phyloP scores from a whole-genome alignment of 2,797 vertebrate species.

The Bradypodion pumilum region DNA sequence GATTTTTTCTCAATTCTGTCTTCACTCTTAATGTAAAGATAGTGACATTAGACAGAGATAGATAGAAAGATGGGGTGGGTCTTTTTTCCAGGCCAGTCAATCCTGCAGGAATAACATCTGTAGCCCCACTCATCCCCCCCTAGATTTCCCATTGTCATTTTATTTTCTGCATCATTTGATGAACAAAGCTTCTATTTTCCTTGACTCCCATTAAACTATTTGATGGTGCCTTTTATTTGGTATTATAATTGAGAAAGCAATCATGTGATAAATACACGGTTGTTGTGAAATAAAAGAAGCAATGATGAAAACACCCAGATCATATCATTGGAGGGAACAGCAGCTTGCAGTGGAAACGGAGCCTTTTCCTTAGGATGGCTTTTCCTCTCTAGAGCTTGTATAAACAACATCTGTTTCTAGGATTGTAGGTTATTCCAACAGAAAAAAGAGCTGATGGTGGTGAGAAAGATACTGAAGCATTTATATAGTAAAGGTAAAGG shows the following conservation, averaged over 20 bases:
- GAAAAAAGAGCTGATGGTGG: neutral
- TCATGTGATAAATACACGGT: constrained; percentile 75
- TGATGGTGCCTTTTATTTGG: constrained; percentile 78
- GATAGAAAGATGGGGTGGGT: too few relatives aligned
- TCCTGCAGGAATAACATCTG: constrained; percentile 52
- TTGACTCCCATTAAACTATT: constrained; percentile 76
- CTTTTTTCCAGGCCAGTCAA: constrained; percentile 36
- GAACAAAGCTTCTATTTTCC: constrained; percentile 74
- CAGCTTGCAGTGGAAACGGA: neutral
- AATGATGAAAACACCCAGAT: constrained; percentile 58
- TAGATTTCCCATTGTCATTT: constrained; percentile 56
- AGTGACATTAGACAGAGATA: neutral
- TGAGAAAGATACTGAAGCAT: neutral
- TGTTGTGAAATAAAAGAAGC: constrained; percentile 67
- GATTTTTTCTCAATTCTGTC: neutral
- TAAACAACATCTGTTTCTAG: neutral
- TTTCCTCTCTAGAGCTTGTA: neutral
- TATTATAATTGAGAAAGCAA: constrained; percentile 76
- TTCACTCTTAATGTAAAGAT: neutral
- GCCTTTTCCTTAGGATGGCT: neutral
- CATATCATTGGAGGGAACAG: neutral
- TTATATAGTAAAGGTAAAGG: too few relatives aligned
- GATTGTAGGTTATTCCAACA: neutral
- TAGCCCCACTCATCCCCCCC: neutral
- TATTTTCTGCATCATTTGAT: constrained; percentile 80